Evolutionary conservation across 2,888 invertebrate species (phyloP), one percentile per base, ranked within the genome.

Genomic region (Agonopterix heracliana): DNA sequence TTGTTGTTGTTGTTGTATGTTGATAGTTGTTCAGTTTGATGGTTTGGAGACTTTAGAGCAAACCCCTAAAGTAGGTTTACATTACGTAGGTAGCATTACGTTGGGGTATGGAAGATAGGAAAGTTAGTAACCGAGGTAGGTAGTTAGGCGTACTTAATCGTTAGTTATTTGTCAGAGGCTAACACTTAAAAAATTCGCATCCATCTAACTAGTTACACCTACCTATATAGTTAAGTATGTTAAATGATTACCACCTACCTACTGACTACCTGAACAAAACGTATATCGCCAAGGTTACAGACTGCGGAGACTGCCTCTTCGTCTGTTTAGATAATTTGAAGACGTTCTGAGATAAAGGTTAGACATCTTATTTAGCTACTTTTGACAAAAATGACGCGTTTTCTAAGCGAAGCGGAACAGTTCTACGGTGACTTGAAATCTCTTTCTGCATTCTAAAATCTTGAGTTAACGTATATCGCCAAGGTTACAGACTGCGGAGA

Each of bases 381-480:
- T 40, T 46, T 50, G 41, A 57, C 52, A 55, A 41, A 54, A 48
- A 45, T 47, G 49, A 49, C 44, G 51, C 46, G 57, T 60, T 64
- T 61, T 36, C 55, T 71, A 72, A 41, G 61, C 74, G 72, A 78
- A 77, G 75, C 80, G 75, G 68, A 80, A 81, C 48, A 36, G 17
- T 47, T 44, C 51, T 43, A 41, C 44, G 55, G 47, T 47, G 49
- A 47, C 66, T 72, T 5, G 26, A 26, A 26, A 26, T 26, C 26
- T 26, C 26, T 26, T 26, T 78, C 78, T 78, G 76, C 69, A 67
- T 78, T 70, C 66, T 68, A 68, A 65, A 72, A 74, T 71, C 71
- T 77, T 66, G 62, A 58, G 71, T 83, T 83, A 9, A 11, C 11
- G 3, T 7, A 40, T 40, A 40, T n/a, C 7, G 40, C 40, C 40